Evolutionary conservation across 1,140 invertebrate genomes (phyloP).

Genomic region (Globodera ellingtonae): DNA sequence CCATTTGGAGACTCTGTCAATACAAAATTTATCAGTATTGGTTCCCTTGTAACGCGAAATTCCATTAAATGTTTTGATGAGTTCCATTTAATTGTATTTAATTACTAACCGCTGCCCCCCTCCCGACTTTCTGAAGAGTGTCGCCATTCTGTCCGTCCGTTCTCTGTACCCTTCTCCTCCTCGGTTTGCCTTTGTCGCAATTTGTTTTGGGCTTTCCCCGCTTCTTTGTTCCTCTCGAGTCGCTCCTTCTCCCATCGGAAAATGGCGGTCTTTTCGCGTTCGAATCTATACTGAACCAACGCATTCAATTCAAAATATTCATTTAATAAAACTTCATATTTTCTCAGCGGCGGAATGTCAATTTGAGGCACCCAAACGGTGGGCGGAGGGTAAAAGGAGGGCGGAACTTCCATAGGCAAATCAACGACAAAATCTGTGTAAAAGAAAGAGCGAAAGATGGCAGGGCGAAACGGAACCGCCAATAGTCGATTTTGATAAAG

Average conservation of each 20-base stretch:
- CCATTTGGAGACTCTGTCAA: not conserved
- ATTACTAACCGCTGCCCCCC: no score
- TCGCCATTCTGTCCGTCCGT: no score
- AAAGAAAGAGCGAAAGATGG: not conserved
- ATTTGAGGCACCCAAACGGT: conserved; percentile 30
- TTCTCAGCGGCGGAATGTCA: conserved; percentile 25
- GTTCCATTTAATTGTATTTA: no score
- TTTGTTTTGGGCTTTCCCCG: not conserved
- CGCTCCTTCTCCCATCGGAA: conserved; percentile 39
- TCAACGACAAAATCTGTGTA: conserved; percentile 45
- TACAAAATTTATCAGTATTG: not conserved
- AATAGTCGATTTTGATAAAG: not conserved
- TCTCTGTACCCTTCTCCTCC: not conserved
- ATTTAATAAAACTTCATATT: conserved; percentile 35
- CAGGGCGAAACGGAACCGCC: not conserved
- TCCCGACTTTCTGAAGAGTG: no score
- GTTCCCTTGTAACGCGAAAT: not conserved
- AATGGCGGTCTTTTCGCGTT: conserved; percentile 42
- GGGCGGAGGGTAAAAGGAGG: conserved; percentile 41
- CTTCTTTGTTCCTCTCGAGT: conserved; percentile 6
- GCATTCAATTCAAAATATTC: not conserved
- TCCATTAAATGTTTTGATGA: not conserved
- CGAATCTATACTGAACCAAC: conserved; percentile 49
- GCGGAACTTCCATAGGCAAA: conserved; percentile 47
- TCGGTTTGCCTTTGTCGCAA: not conserved